Percentiles rank a stretch among this genome's conserved stretches.
These are phyloP conservation scores for Macroramphosus scolopax DNA, from an alignment of 2,797 vertebrate species.

Conservation along the genomic window DNA sequence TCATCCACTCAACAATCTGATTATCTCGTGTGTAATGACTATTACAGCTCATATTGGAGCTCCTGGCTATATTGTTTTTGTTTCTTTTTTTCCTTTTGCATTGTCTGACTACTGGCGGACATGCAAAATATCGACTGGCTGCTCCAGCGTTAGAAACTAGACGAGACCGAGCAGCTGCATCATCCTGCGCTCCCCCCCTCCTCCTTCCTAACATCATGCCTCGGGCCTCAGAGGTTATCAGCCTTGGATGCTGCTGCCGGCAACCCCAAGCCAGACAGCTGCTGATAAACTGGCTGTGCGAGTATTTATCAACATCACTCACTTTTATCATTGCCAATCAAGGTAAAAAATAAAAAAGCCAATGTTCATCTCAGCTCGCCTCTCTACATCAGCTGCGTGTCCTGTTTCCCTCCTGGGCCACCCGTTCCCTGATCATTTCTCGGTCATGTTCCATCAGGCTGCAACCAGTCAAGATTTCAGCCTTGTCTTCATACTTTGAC, in stretches of 20 bases:
- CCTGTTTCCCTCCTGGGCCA: constrained; percentile 47
- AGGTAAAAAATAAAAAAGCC: constrained; percentile 57
- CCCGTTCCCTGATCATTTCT: constrained; percentile 41
- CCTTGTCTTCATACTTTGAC: constrained; percentile 66
- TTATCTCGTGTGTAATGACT: no score
- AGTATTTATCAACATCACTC: constrained; percentile 77
- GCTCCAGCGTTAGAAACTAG: constrained; percentile 29
- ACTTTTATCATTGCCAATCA: constrained; percentile 73
- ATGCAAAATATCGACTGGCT: constrained; percentile 38
- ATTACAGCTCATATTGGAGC: no score
- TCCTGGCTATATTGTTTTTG: not conserved
- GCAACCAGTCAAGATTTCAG: constrained; percentile 58
- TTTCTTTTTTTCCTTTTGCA: constrained; percentile 3
- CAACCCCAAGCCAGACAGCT: constrained; percentile 68
- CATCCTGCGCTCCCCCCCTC: constrained; percentile 2
- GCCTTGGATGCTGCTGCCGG: constrained; percentile 58
- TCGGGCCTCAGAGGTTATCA: constrained; percentile 71
- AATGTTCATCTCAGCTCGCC: constrained; percentile 55
- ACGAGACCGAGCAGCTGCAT: constrained; percentile 41
- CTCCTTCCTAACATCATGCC: constrained; percentile 52
- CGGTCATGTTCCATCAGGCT: constrained; percentile 52
- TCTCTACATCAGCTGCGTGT: constrained; percentile 54
- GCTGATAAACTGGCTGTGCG: constrained; percentile 71
- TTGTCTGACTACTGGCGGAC: constrained; percentile 17
- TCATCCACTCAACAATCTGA: no score